Evolutionary conservation across 1,140 invertebrate species (phyloP).

Genomic region (Diorhabda carinulata): DNA sequence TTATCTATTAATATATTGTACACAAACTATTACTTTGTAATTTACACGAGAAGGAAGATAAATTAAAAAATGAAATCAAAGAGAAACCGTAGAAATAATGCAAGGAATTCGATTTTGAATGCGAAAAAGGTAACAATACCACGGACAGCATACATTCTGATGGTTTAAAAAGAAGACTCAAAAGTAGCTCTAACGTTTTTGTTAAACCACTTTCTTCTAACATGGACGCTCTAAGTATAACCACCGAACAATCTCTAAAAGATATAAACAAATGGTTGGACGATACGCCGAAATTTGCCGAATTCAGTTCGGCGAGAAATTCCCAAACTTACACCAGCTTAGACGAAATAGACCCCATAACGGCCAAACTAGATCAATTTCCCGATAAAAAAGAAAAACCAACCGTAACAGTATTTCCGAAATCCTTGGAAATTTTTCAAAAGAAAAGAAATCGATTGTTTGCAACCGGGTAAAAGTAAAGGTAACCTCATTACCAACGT

Average conservation of each 20-base stretch:
- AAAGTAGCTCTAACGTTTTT: constrained; percentile 25
- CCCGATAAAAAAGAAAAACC: constrained; percentile 43
- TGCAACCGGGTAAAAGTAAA: constrained; percentile 78
- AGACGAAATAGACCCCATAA: constrained; percentile 51
- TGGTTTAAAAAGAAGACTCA: constrained; percentile 39
- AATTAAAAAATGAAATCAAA: constrained; percentile 37
- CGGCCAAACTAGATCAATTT: constrained; percentile 22
- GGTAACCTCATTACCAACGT: constrained; percentile 68
- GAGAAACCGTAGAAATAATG: constrained; percentile 24
- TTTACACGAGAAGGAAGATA: constrained; percentile 28
- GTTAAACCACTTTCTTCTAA: constrained; percentile 17
- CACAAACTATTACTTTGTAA: too few relatives aligned
- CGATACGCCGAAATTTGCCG: constrained; percentile 70
- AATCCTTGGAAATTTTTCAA: constrained; percentile 51
- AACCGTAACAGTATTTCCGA: constrained; percentile 34
- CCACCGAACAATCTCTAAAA: constrained; percentile 78
- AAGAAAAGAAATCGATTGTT: constrained; percentile 71
- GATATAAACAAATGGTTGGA: constrained; percentile 86
- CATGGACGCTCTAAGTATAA: constrained; percentile 71
- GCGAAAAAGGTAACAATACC: constrained; percentile 40
- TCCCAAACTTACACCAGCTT: constrained; percentile 59
- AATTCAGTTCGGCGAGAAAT: constrained; percentile 69
- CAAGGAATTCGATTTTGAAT: constrained; percentile 33
- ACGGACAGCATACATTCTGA: constrained; percentile 34
- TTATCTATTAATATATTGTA: too few relatives aligned